Evolutionary conservation across 1,140 invertebrate genomes (phyloP).

Genomic region (Teleogryllus occipitalis): DNA sequence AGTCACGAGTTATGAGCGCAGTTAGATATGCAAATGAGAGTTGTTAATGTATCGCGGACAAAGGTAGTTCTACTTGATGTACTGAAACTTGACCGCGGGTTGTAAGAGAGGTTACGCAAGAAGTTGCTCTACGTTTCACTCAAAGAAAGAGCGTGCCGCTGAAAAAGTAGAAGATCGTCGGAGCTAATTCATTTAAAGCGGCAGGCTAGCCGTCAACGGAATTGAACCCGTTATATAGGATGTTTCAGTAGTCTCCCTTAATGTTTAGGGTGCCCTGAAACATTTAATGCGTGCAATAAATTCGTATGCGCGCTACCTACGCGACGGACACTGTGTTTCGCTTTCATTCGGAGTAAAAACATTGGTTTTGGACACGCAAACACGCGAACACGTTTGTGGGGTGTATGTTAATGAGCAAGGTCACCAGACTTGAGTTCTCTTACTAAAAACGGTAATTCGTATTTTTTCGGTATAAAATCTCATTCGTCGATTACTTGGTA

Average conservation of each 20-base stretch:
- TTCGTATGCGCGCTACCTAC: no score
- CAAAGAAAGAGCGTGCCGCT: neutral
- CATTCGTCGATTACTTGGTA: no score
- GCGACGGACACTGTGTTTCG: no score
- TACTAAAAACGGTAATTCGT: no score
- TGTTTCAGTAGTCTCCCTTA: neutral
- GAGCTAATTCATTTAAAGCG: neutral
- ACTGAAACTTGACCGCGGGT: neutral
- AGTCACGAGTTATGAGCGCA: neutral
- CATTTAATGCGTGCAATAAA: no score
- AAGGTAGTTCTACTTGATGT: neutral
- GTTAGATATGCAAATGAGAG: neutral
- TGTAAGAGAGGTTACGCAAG: neutral
- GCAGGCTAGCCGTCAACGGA: neutral
- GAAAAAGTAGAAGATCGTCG: neutral
- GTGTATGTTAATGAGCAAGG: no score
- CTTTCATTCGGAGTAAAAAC: no score
- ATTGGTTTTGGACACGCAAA: no score
- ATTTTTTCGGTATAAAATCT: no score
- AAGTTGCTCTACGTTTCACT: neutral
- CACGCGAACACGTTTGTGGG: no score
- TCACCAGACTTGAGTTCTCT: no score
- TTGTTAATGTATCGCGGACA: neutral
- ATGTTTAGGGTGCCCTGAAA: neutral
- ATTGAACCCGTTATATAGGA: neutral